Evolutionary conservation across 2,113 vertebrate genomes (phyloP).

Genomic region (Nesogale talazaci): DNA sequence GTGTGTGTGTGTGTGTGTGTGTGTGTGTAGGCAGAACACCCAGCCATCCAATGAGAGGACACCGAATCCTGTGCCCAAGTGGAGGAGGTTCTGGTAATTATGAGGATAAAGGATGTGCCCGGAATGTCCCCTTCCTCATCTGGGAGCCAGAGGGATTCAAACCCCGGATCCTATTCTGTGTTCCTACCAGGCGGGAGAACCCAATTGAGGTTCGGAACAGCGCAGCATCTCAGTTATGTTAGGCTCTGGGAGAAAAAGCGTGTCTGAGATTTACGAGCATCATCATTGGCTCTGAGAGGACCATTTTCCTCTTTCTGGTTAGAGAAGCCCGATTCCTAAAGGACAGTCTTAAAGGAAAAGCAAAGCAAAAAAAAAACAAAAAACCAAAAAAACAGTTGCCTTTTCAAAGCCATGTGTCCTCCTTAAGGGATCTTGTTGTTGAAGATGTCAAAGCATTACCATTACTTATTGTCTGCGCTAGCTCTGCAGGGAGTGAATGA

Average conservation of each 20-base stretch:
- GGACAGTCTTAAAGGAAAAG: background rate
- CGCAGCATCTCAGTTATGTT: conserved; percentile 38
- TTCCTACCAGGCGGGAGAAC: conserved; percentile 11
- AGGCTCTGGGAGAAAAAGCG: background rate
- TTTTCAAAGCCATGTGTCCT: conserved; percentile 33
- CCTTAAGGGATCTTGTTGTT: background rate
- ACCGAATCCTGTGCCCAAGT: background rate
- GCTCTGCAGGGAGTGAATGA: background rate
- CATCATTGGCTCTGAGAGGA: background rate
- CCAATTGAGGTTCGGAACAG: background rate
- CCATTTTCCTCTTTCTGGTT: background rate
- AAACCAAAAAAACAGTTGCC: background rate
- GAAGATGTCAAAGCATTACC: conserved; percentile 14
- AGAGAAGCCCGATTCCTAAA: background rate
- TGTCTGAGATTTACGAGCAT: conserved; percentile 24
- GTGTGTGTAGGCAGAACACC: background rate
- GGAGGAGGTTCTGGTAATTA: no score
- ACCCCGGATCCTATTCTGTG: background rate
- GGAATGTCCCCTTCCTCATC: background rate
- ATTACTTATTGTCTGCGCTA: background rate
- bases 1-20: no score
- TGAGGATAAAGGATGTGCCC: background rate
- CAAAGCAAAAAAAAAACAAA: no score
- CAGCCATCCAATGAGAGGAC: background rate
- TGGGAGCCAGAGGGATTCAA: background rate